Conservation (phyloP, 2,113 vertebrate genomes). For the Carassius gibelio region DNA sequence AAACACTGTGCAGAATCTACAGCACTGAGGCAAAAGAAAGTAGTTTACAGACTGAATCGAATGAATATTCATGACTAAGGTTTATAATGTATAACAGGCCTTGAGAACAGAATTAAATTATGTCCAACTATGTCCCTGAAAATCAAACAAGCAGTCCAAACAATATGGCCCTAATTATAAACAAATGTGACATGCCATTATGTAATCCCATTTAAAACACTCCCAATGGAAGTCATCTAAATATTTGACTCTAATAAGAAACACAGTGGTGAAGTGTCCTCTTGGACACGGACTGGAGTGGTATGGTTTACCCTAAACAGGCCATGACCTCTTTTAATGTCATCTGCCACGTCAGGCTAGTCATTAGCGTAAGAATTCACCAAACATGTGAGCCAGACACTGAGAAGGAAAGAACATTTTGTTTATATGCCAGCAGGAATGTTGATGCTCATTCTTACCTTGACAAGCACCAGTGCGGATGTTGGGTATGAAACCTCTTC, state of each 20-base stretch:
- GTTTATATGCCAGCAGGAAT: constrained; percentile 11
- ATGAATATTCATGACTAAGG: neutral
- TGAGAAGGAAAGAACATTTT: constrained; percentile 41
- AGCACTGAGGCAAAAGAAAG: neutral
- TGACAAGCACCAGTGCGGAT: constrained; percentile 97
- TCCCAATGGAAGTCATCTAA: constrained; percentile 30
- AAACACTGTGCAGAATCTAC: neutral
- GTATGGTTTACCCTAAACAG: constrained; percentile 41
- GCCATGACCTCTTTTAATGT: constrained; percentile 31
- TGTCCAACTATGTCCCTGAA: neutral
- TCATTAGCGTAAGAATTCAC: constrained; percentile 24
- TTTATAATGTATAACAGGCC: neutral
- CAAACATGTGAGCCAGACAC: constrained; percentile 40
- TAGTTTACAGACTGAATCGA: neutral
- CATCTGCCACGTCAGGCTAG: constrained; percentile 54
- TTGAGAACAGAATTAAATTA: neutral
- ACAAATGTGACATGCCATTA: neutral
- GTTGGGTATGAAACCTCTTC: constrained; percentile 96
- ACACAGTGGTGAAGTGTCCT: constrained; percentile 8
- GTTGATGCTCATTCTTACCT: constrained; percentile 74
- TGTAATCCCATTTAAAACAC: neutral
- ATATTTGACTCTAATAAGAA: neutral
- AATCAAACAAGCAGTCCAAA: constrained; percentile 13
- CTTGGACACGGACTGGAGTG: neutral
- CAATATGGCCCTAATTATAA: neutral